Percentiles rank a stretch among this genome's conserved stretches.
phyloP scores from a whole-genome alignment of 2,888 invertebrate species.

The Thyatira batis region DNA sequence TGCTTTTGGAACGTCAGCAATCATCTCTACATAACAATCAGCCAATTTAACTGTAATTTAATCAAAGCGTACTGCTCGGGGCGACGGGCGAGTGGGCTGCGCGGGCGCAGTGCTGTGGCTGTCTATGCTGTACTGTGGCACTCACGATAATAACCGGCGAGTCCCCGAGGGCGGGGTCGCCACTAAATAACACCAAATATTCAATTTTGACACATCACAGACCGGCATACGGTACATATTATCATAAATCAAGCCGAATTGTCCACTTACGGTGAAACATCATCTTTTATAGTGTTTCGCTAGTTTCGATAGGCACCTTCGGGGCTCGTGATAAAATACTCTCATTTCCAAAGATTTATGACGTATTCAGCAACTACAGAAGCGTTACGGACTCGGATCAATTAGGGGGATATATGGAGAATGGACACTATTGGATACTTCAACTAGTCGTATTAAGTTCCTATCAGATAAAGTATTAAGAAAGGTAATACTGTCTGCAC shows the following conservation, averaged over 20 bases:
- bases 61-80: not conserved
- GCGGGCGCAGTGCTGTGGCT: not conserved
- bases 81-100: not conserved
- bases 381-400: too few relatives aligned
- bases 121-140: not conserved
- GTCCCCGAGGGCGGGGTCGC: conserved; percentile 23
- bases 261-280: conserved; percentile 22
- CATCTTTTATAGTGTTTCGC: conserved; percentile 11
- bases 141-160: not conserved
- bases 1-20: not conserved
- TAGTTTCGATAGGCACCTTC: not conserved
- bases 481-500: too few relatives aligned
- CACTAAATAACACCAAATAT: conserved; percentile 38
- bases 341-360: not conserved
- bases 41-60: not conserved
- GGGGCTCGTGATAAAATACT: too few relatives aligned
- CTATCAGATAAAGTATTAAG: too few relatives aligned
- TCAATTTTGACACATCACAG: conserved; percentile 42
- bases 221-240: conserved; percentile 27
- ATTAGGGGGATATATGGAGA: not conserved
- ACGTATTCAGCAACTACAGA: too few relatives aligned
- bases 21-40: not conserved
- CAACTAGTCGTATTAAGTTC: too few relatives aligned
- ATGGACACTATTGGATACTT: not conserved
- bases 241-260: conserved; percentile 34